Evolutionary conservation across 37 sponge, comb jelly and placozoan genomes (phyloP).

Genomic region (Eunapius fragilis): DNA sequence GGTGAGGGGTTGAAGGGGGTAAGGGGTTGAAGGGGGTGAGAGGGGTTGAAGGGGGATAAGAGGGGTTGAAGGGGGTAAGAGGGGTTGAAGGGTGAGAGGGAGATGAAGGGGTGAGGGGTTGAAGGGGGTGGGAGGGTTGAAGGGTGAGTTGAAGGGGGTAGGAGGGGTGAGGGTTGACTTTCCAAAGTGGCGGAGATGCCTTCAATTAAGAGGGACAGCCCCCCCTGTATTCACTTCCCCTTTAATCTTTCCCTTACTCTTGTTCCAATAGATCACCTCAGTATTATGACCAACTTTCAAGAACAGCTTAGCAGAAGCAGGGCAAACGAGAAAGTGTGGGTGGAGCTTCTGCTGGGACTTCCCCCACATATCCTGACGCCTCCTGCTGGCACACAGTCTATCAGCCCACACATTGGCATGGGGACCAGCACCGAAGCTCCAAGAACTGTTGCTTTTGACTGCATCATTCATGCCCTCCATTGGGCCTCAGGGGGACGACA

Average conservation of each 20-base stretch:
- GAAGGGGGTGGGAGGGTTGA: too few species aligned
- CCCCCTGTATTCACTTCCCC: neutral
- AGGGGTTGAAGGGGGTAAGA: too few species aligned
- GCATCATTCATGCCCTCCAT: constrained; percentile 19
- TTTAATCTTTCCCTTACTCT: too few species aligned
- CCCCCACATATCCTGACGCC: neutral
- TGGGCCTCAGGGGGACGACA: constrained; percentile 3
- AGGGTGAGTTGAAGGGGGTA: too few species aligned
- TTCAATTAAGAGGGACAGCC: too few species aligned
- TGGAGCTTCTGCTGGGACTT: constrained; percentile 8
- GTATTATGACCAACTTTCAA: constrained; percentile 12
- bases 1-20: too few species aligned
- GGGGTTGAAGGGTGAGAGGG: too few species aligned
- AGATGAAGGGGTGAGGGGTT: too few species aligned
- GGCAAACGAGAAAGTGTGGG: constrained; percentile 53
- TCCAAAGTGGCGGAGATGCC: too few species aligned
- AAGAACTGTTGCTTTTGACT: constrained; percentile 8
- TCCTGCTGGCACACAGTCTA: neutral
- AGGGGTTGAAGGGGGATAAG: too few species aligned
- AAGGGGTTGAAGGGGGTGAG: too few species aligned
- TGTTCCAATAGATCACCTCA: constrained; percentile 70
- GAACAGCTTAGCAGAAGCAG: constrained; percentile 4
- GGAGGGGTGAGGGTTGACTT: too few species aligned
- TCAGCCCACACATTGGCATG: neutral
- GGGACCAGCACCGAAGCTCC: neutral